These are phyloP conservation scores for Cossypha dichroa DNA, from an alignment of 2,797 vertebrate species.

Conservation along the genomic window DNA sequence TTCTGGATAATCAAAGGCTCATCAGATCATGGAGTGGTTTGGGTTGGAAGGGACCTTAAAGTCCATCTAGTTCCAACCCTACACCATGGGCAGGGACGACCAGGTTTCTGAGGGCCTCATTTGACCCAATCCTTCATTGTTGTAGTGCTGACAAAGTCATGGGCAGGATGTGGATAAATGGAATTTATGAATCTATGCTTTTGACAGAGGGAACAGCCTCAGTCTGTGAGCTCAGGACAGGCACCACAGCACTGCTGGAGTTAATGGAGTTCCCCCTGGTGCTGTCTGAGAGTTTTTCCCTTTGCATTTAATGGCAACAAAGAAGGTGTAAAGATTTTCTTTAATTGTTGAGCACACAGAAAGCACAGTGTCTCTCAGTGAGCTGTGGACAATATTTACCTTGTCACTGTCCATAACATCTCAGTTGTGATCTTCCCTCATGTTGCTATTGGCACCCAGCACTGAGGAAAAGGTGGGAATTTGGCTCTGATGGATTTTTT, in stretches of 20 bases:
- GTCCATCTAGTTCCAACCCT: background rate
- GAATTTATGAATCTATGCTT: background rate
- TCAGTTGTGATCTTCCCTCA: background rate
- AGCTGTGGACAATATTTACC: background rate
- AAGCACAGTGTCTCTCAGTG: background rate
- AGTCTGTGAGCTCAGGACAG: background rate
- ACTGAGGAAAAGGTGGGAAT: background rate
- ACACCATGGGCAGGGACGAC: background rate
- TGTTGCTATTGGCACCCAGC: background rate
- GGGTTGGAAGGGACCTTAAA: background rate
- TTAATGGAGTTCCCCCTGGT: fast-evolving
- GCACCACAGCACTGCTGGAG: background rate
- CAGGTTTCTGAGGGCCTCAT: background rate
- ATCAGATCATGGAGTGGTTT: background rate
- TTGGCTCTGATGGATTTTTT: background rate
- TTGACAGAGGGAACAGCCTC: background rate
- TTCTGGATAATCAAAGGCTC: background rate
- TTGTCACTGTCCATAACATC: background rate
- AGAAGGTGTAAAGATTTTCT: background rate
- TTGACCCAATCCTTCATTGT: background rate
- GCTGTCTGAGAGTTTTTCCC: background rate
- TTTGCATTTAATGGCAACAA: background rate
- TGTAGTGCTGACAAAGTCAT: background rate
- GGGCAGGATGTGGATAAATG: background rate
- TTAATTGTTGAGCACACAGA: background rate